phyloP scores from a whole-genome alignment of 2,888 invertebrate species.

The Pardosa pseudoannulata region DNA sequence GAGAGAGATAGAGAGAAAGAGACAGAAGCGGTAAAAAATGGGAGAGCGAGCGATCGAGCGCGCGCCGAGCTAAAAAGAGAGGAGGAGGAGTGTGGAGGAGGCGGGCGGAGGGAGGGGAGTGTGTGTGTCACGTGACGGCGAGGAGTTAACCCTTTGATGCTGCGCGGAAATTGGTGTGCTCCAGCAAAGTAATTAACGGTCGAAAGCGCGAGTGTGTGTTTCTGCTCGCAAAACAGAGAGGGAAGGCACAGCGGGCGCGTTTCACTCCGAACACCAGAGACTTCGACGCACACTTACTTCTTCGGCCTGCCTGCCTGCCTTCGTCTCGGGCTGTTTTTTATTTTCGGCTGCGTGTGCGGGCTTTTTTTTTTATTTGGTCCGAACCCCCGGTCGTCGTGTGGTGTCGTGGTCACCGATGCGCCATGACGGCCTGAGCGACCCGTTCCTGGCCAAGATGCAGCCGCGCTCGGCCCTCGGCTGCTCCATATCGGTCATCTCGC shows the following conservation, averaged over 20 bases:
- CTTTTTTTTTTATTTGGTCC: too few species aligned
- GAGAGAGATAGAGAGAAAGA: constrained; percentile 17
- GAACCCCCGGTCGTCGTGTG: too few species aligned
- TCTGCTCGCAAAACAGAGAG: constrained; percentile 22
- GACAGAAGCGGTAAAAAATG: constrained; percentile 5
- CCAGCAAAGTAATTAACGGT: constrained; percentile 73
- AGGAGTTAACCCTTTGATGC: constrained; percentile 73
- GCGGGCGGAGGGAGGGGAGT: constrained; percentile 7
- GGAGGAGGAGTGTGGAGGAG: constrained; percentile 54
- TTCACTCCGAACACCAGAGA: too few species aligned
- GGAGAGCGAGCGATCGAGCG: constrained; percentile 1
- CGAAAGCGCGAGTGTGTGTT: constrained; percentile 57
- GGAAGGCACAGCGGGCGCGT: too few species aligned
- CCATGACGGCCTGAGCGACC: constrained; percentile 62
- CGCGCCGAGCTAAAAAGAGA: constrained; percentile 34
- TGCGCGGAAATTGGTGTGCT: constrained; percentile 73
- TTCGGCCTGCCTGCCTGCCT: too few species aligned
- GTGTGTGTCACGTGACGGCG: constrained; percentile 26
- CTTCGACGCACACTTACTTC: too few species aligned
- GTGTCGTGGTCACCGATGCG: constrained; percentile 58
- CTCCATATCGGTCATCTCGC: constrained; percentile 73
- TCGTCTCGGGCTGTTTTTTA: too few species aligned
- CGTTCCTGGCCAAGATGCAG: constrained; percentile 55
- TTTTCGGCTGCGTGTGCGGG: too few species aligned
- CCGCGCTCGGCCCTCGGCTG: constrained; percentile 68